These are phyloP conservation scores for Cydia pomonella DNA, from an alignment of 1,140 invertebrate species.

Conservation along the genomic window DNA sequence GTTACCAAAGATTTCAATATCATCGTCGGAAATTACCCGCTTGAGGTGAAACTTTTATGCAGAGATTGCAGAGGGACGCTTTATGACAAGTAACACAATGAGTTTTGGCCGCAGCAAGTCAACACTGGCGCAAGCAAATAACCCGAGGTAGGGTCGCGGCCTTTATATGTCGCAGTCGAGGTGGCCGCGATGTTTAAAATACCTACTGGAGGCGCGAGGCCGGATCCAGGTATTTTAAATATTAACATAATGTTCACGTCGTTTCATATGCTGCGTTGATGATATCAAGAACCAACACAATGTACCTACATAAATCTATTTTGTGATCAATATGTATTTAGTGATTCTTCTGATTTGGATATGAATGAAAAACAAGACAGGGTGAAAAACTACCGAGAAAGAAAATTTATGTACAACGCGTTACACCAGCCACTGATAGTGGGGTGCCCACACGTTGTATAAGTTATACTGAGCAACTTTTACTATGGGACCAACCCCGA, in stretches of 20 bases:
- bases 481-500: no score
- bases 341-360: background rate
- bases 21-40: conserved; percentile 48
- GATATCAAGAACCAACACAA: no score
- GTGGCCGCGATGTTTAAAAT: conserved; percentile 41
- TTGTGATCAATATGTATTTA: background rate
- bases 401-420: no score
- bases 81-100: conserved; percentile 69
- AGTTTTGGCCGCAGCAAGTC: conserved; percentile 67
- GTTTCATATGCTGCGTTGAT: background rate
- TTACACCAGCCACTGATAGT: no score
- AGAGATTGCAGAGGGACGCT: conserved; percentile 46
- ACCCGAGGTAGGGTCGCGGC: conserved; percentile 68
- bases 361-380: no score
- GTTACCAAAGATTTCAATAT: conserved; percentile 46
- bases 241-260: background rate
- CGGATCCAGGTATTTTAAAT: conserved; percentile 10
- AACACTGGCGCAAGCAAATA: conserved; percentile 67
- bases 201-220: conserved; percentile 3
- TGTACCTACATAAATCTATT: background rate
- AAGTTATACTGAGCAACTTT: no score
- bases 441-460: no score
- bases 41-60: conserved; percentile 48
- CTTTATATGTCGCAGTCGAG: conserved; percentile 53
- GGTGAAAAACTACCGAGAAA: no score